Base-by-base conservation (phyloP, 2,113 vertebrate species). In the Ctenomys sociabilis region DNA sequence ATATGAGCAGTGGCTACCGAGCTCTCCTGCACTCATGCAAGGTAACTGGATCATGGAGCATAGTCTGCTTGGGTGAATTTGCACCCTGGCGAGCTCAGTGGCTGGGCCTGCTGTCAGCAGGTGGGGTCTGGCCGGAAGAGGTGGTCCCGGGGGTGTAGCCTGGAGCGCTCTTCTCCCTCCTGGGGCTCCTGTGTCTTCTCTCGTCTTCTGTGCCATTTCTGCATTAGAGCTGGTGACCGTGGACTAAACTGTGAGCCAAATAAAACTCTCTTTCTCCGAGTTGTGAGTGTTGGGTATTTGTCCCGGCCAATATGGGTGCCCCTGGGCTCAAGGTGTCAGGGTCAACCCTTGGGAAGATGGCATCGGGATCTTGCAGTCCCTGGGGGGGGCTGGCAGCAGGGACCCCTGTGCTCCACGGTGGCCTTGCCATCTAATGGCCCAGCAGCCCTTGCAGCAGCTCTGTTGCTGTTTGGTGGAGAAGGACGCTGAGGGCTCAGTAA, bases 351-450 rank as follows among this genome's bases (percentile, higher is more conserved):
- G 49, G 64, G 40, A 43, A 21, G 72, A 32, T 3, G 9, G 6
- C 17, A 12, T 19, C 24, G 57, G 68, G 37, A 43, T 16, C 49
- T 45, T 12, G 59, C 30, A n/a, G 3, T 4, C 66, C 10, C 0
- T 24, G 21, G 2, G 11, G 43, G 12, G 35, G 3, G n/a, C 43
- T 28, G 17, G 21, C 30, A n/a, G n/a, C 26, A 11, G 52, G 83
- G 3, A 1, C 22, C 13, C 0, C 43, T 10, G 14, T 26, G 63
- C 17, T n/a, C 57, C 37, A 24, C 0, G 4, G 2, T 26, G 30
- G 16, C 28, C 57, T 43, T 4, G 0, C 17, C 11, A 7, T 13
- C 22, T 63, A 4, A 9, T 52, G 22, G 3, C 49, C 5, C 37
- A 13, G 9, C 21, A 8, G 28, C 10, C 49, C 72, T 28, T 28